Base-by-base conservation (phyloP, 2,888 invertebrate species). In the Lithodes maja region DNA sequence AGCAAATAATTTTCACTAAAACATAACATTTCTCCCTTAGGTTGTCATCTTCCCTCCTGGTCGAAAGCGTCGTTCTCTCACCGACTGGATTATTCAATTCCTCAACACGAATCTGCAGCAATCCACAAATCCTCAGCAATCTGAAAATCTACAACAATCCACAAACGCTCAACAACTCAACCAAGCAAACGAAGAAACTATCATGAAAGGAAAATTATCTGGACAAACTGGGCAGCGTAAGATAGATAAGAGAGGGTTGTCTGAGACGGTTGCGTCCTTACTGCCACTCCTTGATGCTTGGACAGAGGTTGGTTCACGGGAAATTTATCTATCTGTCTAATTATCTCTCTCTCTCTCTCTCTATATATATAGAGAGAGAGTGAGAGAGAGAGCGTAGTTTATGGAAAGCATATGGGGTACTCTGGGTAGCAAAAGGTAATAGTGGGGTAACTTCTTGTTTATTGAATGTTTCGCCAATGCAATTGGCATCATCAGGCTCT, bases 31-130 rank as follows among this genome's bases (percentile, higher is more conserved):
- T 61, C 15, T 61, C 9, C 15, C 17, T n/a, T 2, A 71, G 71
- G 71, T 71, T 12, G 71, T 71, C 3, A 71, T 71, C 71, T 71
- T 71, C n/a, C 71, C 71, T 12, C 71, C 71, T 71, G 71, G 71
- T 17, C 15, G 71, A 17, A 71, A 71, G 17, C 71, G 71, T n/a
- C 71, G 71, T 17, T 71, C 71, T 5, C 71, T 71, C 15, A 71
- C 71, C n/a, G 71, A 71, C 71, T 71, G 71, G 71, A 12, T 71
- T 5, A 5, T 71, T 12, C 61, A 61, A 5, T 61, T 61, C 61
- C 12, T 12, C 61, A 5, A 12, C 61, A 61, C 61, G 33, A 33
- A 33, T 33, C 33, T 0, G 33, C 33, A 33, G 33, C 33, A 33
- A 33, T 33, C 33, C 33, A 33, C 33, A 33, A 33, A 33, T 33